A percentile compares a stretch with the other conserved stretches of the same genome.
phyloP scores from a whole-genome alignment of 2,888 invertebrate genomes.

The Clivina fossor region DNA sequence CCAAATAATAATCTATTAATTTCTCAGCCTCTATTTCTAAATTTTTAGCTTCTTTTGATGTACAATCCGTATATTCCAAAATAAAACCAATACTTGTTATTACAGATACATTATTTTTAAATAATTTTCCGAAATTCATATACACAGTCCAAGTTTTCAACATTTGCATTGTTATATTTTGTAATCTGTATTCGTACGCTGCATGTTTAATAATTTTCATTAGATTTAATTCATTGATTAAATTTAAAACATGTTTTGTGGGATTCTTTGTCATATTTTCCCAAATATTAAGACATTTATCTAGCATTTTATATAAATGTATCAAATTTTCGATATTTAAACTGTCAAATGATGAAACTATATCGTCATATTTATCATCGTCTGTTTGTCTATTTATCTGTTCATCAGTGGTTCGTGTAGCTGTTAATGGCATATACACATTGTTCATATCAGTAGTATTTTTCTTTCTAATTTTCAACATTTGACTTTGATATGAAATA shows the following conservation, averaged over 20 bases:
- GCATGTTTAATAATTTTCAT: conserved; percentile 39
- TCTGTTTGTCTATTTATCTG: conserved; percentile 41
- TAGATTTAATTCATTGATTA: conserved; percentile 33
- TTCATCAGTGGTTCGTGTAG: conserved; percentile 23
- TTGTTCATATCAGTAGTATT: conserved; percentile 44
- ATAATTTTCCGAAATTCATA: conserved; percentile 39
- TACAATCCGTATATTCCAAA: conserved; percentile 32
- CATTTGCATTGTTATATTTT: conserved; percentile 41
- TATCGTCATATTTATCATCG: conserved; percentile 46
- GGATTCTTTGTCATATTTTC: conserved; percentile 1
- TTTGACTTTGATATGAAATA: conserved; percentile 41
- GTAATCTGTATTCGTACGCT: conserved; percentile 44
- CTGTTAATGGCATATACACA: conserved; percentile 26
- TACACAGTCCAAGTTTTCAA: conserved; percentile 42
- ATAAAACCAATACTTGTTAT: conserved; percentile 43
- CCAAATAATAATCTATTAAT: conserved; percentile 8
- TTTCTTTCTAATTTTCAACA: conserved; percentile 39
- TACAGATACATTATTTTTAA: conserved; percentile 37
- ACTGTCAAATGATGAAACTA: conserved; percentile 44
- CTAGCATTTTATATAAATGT: conserved; percentile 40
- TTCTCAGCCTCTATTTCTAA: conserved; percentile 16
- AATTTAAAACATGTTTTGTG: neutral
- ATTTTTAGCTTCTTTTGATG: neutral
- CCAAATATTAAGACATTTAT: conserved; percentile 38
- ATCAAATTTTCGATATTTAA: conserved; percentile 41